These are phyloP conservation scores for Lophius piscatorius DNA, from an alignment of 2,113 vertebrate species.

Conservation along the genomic window DNA sequence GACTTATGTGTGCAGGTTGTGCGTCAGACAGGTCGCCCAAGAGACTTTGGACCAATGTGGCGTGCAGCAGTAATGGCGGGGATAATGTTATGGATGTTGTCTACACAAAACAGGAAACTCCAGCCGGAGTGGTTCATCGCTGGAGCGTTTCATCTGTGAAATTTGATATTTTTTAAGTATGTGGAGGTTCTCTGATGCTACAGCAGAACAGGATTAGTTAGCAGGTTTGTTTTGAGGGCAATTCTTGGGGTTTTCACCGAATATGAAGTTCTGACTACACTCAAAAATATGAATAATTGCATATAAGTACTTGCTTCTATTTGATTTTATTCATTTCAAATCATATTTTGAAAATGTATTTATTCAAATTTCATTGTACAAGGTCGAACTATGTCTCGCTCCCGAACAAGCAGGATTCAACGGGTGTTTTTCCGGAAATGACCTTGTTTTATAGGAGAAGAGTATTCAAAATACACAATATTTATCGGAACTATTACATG, in stretches of 20 bases:
- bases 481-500: too few relatives aligned
- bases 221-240: conserved; percentile 20
- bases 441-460: too few relatives aligned
- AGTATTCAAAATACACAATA: too few relatives aligned
- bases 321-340: too few relatives aligned
- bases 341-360: too few relatives aligned
- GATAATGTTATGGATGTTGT: conserved; percentile 54
- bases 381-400: too few relatives aligned
- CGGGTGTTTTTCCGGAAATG: too few relatives aligned
- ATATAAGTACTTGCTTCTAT: too few relatives aligned
- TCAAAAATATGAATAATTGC: too few relatives aligned
- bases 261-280: too few relatives aligned
- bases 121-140: conserved; percentile 46
- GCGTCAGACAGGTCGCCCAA: conserved; percentile 6
- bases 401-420: too few relatives aligned
- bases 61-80: conserved; percentile 36
- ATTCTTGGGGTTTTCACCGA: neutral
- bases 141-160: conserved; percentile 37
- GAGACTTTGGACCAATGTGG: conserved; percentile 16
- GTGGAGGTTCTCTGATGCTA: conserved; percentile 26
- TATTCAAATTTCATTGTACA: too few relatives aligned
- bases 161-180: conserved; percentile 27
- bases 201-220: conserved; percentile 36
- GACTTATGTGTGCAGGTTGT: conserved; percentile 13
- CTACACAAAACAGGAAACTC: conserved; percentile 68